Base-by-base conservation (phyloP, 2,113 vertebrate genomes). In the Uria lomvia region DNA sequence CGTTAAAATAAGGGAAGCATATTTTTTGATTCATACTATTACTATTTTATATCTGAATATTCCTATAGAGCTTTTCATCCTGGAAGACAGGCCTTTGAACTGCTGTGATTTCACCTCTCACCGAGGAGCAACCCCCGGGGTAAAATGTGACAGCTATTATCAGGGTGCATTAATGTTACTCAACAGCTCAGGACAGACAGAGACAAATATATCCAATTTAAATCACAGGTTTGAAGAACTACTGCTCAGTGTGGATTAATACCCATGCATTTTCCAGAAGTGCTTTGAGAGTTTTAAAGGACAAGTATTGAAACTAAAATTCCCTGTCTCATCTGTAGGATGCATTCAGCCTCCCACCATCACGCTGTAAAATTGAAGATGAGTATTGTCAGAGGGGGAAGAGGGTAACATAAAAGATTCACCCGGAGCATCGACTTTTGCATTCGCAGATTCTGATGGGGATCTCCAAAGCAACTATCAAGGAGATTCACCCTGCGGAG, bases 31-130 rank as follows among this genome's bases (percentile, higher is more conserved):
- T 96, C 89, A 66, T 42, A 94, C 92, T 97, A 97, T 95, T 96
- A 96, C 94, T 96, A 95, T 97, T 97, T 97, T 95, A 96, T 95
- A 95, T 92, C 90, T 95, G 92, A 95, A 95, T 97, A 97, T 96
- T 95, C 89, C 81, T 92, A 94, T 62, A 70, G 84, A 91, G 91
- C 87, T 91, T 97, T 96, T 97, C 87, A 95, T 97, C 87, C 91
- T 90, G 71, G 90, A 97, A 92, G 94, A 96, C 87, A 85, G 89
- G 77, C 38, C 95, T 97, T 95, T 97, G 94, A 96, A 97, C 92
- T 96, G 93, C 92, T 96, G 47, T 90, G 93, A 95, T 94, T 94
- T 96, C 91, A 95, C 94, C 95, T 96, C 90, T 90, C 96, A 77
- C 38, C 40, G 85, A 96, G 92, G 88, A 96, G 88, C 95, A 95